Percentiles rank a stretch among this genome's conserved stretches.
Conservation (phyloP, 2,888 invertebrate genomes). For the Bimastos eiseni region DNA sequence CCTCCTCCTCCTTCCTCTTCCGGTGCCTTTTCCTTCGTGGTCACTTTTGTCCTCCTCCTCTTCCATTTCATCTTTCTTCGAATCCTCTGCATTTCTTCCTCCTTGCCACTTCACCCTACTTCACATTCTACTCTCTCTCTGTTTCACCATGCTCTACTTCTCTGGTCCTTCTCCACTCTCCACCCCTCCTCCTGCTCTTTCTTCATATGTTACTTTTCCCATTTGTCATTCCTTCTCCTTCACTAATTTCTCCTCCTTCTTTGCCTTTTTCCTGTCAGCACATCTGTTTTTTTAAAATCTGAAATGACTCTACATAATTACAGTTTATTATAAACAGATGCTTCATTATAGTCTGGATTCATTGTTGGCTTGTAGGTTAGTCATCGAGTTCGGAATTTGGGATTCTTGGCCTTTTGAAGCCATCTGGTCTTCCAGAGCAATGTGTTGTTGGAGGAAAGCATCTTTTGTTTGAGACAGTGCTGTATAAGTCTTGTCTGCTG, state of each 20-base stretch:
- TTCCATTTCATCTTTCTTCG: not conserved
- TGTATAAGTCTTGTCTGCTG: not conserved
- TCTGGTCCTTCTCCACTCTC: no score
- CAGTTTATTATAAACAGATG: constrained; percentile 13
- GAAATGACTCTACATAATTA: not conserved
- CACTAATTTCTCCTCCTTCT: not conserved
- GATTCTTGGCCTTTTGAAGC: not conserved
- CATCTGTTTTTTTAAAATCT: no score
- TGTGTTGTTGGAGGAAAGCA: not conserved
- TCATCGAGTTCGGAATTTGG: not conserved
- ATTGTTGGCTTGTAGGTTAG: not conserved
- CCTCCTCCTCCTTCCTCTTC: not conserved
- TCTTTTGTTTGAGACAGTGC: not conserved
- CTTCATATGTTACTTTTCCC: not conserved
- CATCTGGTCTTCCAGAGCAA: not conserved
- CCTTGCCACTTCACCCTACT: not conserved
- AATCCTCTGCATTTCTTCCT: not conserved
- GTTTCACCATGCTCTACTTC: no score
- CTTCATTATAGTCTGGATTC: not conserved
- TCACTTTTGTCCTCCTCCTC: not conserved
- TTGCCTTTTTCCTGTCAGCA: no score
- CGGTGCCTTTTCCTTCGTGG: no score
- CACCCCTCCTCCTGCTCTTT: not conserved
- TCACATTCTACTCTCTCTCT: not conserved
- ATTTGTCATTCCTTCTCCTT: not conserved